Evolutionary conservation across 2,888 invertebrate species (phyloP), one percentile per base, ranked within the genome.

Genomic region (Mesochorus sp.): DNA sequence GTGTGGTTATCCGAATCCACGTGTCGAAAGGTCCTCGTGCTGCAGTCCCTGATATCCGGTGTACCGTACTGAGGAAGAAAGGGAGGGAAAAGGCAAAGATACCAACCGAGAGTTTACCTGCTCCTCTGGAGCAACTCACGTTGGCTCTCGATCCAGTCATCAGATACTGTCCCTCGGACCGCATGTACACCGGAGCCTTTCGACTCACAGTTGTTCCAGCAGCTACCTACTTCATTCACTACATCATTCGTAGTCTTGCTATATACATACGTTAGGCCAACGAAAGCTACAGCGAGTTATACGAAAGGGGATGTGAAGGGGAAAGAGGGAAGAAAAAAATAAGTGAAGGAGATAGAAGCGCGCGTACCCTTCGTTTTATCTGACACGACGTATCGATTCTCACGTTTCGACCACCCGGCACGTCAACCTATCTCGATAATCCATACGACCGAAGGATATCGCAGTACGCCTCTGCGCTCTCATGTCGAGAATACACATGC

Each of bases 381-480:
- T 80, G 80, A 75, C 74, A 71, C 80, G 78, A 75, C 76, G 57
- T 76, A 85, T 85, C 86, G 83, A 80, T 85, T 83, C 85, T 83
- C 83, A 70, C 76, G 76, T 61, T 59, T 71, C 53, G 70, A 76
- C 74, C 77, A 72, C 70, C 80, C 80, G 67, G 72, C 70, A 70
- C 44, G 75, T 79, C 80, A 78, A 81, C 83, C 80, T 80, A 82
- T 70, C 81, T 75, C 53, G 68, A 75, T 62, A 62, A 73, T 73
- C 67, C 70, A n/a, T 68, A 55, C 53, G 39, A 47, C 19, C 12
- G 28, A 42, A 51, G 26, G 34, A 26, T 61, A 55, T 53, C 26
- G 26, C 53, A 26, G 34, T 42, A 55, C 28, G 17, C 17, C 31
- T 5, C 64, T 47, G 24, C 26, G 47, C 37, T 55, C 17, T 53